Evolutionary conservation across 2,113 vertebrate species (phyloP).

Genomic region (Tiliqua scincoides): DNA sequence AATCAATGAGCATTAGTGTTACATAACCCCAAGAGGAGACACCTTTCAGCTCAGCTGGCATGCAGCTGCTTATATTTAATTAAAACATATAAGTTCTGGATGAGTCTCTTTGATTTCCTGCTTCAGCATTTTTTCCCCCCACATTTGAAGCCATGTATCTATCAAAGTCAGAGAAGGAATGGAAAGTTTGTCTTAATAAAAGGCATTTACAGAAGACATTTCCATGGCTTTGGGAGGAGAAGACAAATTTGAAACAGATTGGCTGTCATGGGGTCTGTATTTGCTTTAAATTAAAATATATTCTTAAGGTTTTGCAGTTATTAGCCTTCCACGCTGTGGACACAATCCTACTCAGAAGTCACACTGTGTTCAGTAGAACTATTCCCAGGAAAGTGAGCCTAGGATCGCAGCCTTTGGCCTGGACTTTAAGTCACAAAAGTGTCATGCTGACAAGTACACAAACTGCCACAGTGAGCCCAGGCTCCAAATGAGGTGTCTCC

Average conservation of each 20-base stretch:
- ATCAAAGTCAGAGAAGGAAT: conserved; percentile 22
- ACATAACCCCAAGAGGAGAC: conserved; percentile 49
- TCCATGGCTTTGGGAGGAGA: conserved; percentile 34
- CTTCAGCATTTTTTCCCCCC: conserved; percentile 25
- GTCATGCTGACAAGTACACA: background rate
- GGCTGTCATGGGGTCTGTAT: background rate
- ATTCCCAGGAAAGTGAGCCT: too few species aligned
- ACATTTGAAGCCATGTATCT: conserved; percentile 50
- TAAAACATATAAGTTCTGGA: conserved; percentile 61
- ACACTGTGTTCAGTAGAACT: too few species aligned
- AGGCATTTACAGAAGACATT: background rate
- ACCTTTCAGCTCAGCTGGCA: conserved; percentile 56
- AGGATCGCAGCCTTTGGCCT: too few species aligned
- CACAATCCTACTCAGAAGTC: background rate
- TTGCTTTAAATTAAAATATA: background rate
- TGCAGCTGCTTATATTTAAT: conserved; percentile 63
- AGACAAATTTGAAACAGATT: conserved; percentile 16
- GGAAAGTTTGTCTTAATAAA: background rate
- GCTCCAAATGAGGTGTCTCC: background rate
- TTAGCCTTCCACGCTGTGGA: background rate
- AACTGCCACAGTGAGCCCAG: background rate
- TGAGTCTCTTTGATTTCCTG: conserved; percentile 55
- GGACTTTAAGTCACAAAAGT: background rate
- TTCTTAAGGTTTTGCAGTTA: background rate
- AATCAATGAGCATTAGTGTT: conserved; percentile 67